Evolutionary conservation across 2,797 vertebrate species (phyloP), one percentile per base, ranked within the genome.

Genomic region (Sebastes flavidus): DNA sequence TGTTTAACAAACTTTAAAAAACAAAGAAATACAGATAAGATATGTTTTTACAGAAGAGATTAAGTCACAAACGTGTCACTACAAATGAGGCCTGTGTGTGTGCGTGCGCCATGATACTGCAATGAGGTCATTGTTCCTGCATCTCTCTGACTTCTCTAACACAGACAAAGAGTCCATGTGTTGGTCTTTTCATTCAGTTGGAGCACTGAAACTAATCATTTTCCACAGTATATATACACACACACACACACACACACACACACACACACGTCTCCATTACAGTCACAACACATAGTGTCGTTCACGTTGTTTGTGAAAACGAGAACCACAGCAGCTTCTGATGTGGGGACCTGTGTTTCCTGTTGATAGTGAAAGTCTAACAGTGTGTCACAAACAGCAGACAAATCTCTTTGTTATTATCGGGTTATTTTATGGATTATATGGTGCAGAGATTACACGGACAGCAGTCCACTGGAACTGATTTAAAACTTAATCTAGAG

Each of bases 311-410:
- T 74, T 79, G 69, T 82, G 36, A 90, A 67, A 9, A 14, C 3
- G 22, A 29, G 58, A 81, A 60, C 62, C 24, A 5, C 34, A 14
- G 5, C 55, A 4, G 13, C 38, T 18, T 80, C 13, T 68, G 72
- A 81, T 80, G 77, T 83, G 77, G 80, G 1, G 46, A 55, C 49
- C 18, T 34, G 12, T 13, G 68, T 42, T 89, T 89, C 85, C 81
- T 88, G 81, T 81, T 83, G 68, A 77, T 72, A 18, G 59, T 24
- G 55, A 56, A 78, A 25, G 42, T 18, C 32, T 4, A 49, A 27
- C 56, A 66, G 46, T 66, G 49, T 65, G 25, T 25, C 5, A 4
- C 54, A 71, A 71, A 77, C 76, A 80, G 65, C 67, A 70, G 68
- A 75, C 54, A 66, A 29, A 77, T 79, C 32, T 66, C 25, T 36